These are phyloP conservation scores for Hestina assimilis DNA, from an alignment of 1,140 invertebrate species.

Conservation along the genomic window DNA sequence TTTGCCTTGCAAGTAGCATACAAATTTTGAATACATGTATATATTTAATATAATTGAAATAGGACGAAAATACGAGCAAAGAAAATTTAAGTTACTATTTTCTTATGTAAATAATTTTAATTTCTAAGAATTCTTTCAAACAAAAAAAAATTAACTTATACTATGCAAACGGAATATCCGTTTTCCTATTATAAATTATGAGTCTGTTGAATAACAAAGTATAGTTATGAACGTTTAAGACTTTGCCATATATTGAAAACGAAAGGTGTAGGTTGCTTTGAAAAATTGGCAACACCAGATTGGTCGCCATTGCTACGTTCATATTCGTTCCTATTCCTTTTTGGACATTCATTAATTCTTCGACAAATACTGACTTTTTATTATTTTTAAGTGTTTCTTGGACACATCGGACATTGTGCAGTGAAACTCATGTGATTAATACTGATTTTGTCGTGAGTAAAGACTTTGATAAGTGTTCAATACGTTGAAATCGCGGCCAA, in stretches of 20 bases:
- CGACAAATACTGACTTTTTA: conserved; percentile 63
- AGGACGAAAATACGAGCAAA: no score
- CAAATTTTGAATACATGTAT: no score
- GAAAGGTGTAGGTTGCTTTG: background rate
- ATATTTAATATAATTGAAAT: no score
- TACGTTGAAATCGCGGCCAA: conserved; percentile 79
- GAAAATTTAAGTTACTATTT: no score
- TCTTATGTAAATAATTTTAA: no score
- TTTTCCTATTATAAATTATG: no score
- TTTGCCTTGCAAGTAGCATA: no score
- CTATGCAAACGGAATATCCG: no score
- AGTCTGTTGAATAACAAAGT: no score
- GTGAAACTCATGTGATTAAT: conserved; percentile 53
- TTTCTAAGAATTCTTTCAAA: no score
- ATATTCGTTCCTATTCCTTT: conserved; percentile 62
- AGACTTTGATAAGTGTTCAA: conserved; percentile 65
- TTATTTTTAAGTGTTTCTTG: conserved; percentile 59
- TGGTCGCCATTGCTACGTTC: conserved; percentile 42
- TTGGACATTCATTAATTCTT: conserved; percentile 56
- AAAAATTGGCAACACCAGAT: conserved; percentile 25
- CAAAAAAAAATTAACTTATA: no score
- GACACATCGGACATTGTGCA: conserved; percentile 62
- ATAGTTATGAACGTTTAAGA: background rate
- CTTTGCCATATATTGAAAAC: background rate
- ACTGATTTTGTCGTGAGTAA: conserved; percentile 49